Evolutionary conservation across 2,113 vertebrate genomes (phyloP), one percentile per base, ranked within the genome.

Genomic region (Platysteira castanea): DNA sequence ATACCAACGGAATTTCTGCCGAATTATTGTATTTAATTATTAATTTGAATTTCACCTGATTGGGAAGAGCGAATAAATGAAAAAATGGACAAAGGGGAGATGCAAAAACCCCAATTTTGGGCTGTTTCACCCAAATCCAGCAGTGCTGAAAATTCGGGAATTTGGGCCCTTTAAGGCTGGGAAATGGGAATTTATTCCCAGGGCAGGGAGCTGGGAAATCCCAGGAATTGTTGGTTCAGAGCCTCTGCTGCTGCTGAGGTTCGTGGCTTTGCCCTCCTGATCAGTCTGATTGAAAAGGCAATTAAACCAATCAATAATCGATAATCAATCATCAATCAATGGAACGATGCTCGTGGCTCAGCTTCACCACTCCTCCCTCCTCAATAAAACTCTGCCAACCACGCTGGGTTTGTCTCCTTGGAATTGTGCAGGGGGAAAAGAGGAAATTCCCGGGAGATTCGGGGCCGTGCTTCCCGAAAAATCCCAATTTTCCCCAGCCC

Each of bases 201-300:
- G 47, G 73, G 89, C 88, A 35, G 24, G 1, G 74, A 52, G 19
- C 79, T 41, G 53, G 33, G 37, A 20, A 76, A 15, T 20, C 11
- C 24, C 82, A 33, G 79, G 6, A 21, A 63, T 17, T 67, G 90
- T 26, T 56, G 41, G 7, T 33, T 64, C 82, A 11, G 54, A 53
- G 75, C 49, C 87, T 89, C 77, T 85, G 18, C 79, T 87, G 93
- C 95, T 87, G 11, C 87, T 10, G 57, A 30, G 44, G 56, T 30
- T 85, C 47, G 0, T 6, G 82, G 92, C 94, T 18, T 85, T 88
- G 94, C 92, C 87, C 42, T 88, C 44, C 78, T 94, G 94, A 94
- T 96, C 86, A 35, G 0, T 53, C 12, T 83, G 95, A 96, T 90
- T 96, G 79, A 77, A 39, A 78, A 87, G 74, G 87, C 74, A 82